These are phyloP conservation scores for Pseudachorutes palmiensis DNA, from an alignment of 1,140 invertebrate species.

Conservation along the genomic window DNA sequence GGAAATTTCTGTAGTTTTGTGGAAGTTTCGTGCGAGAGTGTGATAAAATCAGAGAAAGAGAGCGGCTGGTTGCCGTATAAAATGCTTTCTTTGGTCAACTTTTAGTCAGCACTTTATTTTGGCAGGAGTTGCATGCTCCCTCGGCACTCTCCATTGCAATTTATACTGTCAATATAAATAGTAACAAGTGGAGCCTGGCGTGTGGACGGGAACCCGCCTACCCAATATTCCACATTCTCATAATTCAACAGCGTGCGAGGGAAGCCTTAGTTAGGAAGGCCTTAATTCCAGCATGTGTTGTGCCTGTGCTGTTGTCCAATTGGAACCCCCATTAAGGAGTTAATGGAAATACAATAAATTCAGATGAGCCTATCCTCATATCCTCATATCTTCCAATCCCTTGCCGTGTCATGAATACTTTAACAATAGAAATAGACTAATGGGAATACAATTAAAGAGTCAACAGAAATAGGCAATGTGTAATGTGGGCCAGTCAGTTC, in stretches of 20 bases:
- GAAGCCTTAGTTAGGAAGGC: no score
- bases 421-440: background rate
- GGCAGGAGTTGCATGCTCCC: background rate
- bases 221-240: background rate
- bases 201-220: background rate
- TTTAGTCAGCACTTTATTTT: background rate
- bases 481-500: no score
- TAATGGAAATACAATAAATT: background rate
- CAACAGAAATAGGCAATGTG: no score
- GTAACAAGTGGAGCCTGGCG: background rate
- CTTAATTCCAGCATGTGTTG: no score
- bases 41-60: constrained; percentile 1
- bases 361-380: no score
- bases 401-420: background rate
- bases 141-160: background rate
- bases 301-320: background rate
- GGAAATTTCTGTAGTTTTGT: background rate
- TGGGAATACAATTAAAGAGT: no score
- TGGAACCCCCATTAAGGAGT: background rate
- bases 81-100: background rate
- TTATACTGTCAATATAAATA: background rate
- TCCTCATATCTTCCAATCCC: no score
- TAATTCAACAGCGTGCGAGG: no score
- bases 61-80: background rate
- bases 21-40: background rate